A percentile compares a stretch with the other conserved stretches of the same genome.
Evolutionary conservation across 2,888 invertebrate genomes (phyloP).

Genomic region (Anthophora plumipes): DNA sequence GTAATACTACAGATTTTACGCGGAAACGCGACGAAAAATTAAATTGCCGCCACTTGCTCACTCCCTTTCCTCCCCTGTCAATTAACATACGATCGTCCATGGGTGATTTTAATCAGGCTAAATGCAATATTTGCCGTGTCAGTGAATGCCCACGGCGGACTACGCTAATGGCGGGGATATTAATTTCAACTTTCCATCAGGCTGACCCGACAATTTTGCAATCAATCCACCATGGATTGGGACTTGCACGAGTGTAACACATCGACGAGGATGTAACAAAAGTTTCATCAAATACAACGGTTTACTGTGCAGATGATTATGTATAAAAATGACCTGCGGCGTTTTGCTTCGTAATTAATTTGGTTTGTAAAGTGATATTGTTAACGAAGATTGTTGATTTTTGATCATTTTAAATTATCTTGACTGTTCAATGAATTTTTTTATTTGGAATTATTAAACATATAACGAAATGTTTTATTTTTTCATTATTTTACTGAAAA

Average conservation of each 20-base stretch:
- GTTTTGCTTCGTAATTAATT: no score
- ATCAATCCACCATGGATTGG: slow-evolving; percentile 16
- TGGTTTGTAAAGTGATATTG: no score
- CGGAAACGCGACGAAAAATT: slow-evolving; percentile 49
- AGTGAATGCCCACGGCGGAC: slow-evolving; percentile 1
- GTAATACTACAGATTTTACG: slow-evolving; percentile 30
- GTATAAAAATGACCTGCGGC: no score
- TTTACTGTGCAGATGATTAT: no score
- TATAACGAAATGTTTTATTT: no score
- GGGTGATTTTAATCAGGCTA: slow-evolving; percentile 55
- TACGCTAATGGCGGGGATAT: slow-evolving; percentile 29
- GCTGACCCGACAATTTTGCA: slow-evolving; percentile 12
- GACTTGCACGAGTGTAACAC: neutral
- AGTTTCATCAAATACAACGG: no score
- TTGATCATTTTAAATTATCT: no score
- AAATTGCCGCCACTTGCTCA: slow-evolving; percentile 31
- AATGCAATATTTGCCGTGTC: slow-evolving; percentile 57
- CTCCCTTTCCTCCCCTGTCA: no score
- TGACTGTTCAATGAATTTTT: no score
- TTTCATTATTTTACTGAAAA: no score
- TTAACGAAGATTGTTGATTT: no score
- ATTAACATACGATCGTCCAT: slow-evolving; percentile 52
- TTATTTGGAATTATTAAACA: no score
- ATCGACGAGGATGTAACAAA: neutral
- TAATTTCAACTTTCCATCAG: slow-evolving; percentile 42